phyloP scores from a whole-genome alignment of 2,888 invertebrate genomes.

The Eurois occulta region DNA sequence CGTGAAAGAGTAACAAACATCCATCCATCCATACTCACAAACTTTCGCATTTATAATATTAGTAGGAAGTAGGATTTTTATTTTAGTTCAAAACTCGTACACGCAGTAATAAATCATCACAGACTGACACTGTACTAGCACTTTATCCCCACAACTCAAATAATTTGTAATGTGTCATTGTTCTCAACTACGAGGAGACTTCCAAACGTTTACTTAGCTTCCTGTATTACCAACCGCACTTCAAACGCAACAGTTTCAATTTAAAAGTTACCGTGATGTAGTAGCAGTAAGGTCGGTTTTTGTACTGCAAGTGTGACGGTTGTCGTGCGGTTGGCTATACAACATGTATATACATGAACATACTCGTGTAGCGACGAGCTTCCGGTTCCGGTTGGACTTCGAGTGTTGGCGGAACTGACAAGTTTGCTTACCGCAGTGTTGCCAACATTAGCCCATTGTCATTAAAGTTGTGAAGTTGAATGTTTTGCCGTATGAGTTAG shows the following conservation, averaged over 20 bases:
- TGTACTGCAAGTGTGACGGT: neutral
- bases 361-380: slow-evolving; percentile 66
- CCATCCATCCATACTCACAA: no score
- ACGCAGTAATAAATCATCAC: neutral
- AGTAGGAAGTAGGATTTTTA: no score
- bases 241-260: no score
- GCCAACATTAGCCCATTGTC: slow-evolving; percentile 73
- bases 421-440: slow-evolving; percentile 73
- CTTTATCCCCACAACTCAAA: slow-evolving; percentile 23
- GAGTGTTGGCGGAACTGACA: slow-evolving; percentile 74
- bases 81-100: slow-evolving; percentile 5
- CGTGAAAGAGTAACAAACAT: no score
- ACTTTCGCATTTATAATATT: no score
- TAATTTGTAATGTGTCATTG: slow-evolving; percentile 49
- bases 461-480: slow-evolving; percentile 56
- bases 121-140: neutral
- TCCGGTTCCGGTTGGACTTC: slow-evolving; percentile 73
- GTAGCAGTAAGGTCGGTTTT: slow-evolving; percentile 12
- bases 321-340: slow-evolving; percentile 10
- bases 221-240: slow-evolving; percentile 19
- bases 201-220: slow-evolving; percentile 65
- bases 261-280: neutral
- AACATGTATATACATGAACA: slow-evolving; percentile 45
- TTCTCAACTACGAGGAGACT: slow-evolving; percentile 55
- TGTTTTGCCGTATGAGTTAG: slow-evolving; percentile 43